Evolutionary conservation across 2,113 vertebrate species (phyloP), one percentile per base, ranked within the genome.

Genomic region (Nannospalax galili): DNA sequence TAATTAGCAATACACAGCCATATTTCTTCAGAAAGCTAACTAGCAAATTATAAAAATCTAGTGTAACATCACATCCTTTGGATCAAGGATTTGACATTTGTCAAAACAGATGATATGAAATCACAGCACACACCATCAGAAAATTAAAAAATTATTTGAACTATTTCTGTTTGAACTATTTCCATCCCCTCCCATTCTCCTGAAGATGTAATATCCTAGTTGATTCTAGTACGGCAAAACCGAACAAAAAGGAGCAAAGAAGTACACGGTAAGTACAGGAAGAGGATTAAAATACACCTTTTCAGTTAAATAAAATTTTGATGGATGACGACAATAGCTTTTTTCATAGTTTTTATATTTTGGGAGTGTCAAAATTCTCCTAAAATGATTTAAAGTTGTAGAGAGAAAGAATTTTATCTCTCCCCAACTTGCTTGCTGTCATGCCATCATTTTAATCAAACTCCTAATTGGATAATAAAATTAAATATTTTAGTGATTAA

Each of bases 291-390:
- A 97, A 94, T 45, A 93, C 7, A 85, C 93, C 92, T 93, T 74
- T 93, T 64, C 20, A 97, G 94, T 96, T 97, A 97, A 97, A 95
- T 62, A 96, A 94, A 70, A 90, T 97, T 93, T 95, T 95, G 91
- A 69, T 88, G 74, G 72, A 60, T 92, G 11, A 22, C 93, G 89
- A 84, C 32, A 90, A 85, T 84, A 65, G 40, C 15, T 91, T 45
- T 91, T 97, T 95, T 96, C 9, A 73, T 86, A 94, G 84, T 40
- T 67, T 82, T 92, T 17, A 72, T 26, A 74, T 95, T 80, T 81
- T 92, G 84, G 10, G 32, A 70, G 14, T 72, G 95, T 95, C 69
- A 93, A 94, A 86, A 94, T 88, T 86, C 11, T 94, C 94, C 88
- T 58, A 81, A 64, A 92, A 75, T 92, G 92, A 93, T 95, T 97